Evolutionary conservation across 2,888 invertebrate genomes (phyloP), one percentile per base, ranked within the genome.

Genomic region (Lasius platythorax): DNA sequence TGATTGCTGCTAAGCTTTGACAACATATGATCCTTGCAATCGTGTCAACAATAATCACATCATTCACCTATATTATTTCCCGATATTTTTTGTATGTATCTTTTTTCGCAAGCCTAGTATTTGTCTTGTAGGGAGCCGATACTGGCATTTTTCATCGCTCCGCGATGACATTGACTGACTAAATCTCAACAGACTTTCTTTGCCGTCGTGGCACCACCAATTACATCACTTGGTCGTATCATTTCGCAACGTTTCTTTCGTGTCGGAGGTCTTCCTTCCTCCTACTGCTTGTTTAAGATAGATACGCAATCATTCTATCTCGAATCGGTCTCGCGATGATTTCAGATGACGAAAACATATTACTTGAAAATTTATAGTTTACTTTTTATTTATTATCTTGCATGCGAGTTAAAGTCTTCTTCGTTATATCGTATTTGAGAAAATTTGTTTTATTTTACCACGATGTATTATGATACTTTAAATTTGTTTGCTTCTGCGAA

Each of bases 231-330:
- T 46, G 18, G 6, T 23, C 37, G 2, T 50, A 37, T 72, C 33
- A 46, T 81, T 81, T 73, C 46, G 43, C 70, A 73, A 81, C 11
- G 23, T 50, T 46, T 28, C 33, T 33, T 46, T 23, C 73, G 18
- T 72, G 43, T 53, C 43, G 46, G 46, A 78, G 70, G 58, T 81
- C 61, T 61, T 81, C 30, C 23, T 79, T 67, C 58, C 58, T 72
- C 58, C 43, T 33, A 23, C 33, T 56, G 28, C 43, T 72, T 72
- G 43, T 43, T 79, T 11, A 3, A 61, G 33, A 50, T 33, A 72
- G 72, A 79, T 81, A 46, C 18, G 58, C 58, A 61, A 61, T n/a
- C 30, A n/a, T 79, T 79, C 46, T 56, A 40, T 46, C 68, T 56
- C 30, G 56, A 56, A 33, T 72, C 28, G 33, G 12, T 73, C 23